phyloP scores from a whole-genome alignment of 2,888 invertebrate genomes.

The Ichneumoninae sp. region DNA sequence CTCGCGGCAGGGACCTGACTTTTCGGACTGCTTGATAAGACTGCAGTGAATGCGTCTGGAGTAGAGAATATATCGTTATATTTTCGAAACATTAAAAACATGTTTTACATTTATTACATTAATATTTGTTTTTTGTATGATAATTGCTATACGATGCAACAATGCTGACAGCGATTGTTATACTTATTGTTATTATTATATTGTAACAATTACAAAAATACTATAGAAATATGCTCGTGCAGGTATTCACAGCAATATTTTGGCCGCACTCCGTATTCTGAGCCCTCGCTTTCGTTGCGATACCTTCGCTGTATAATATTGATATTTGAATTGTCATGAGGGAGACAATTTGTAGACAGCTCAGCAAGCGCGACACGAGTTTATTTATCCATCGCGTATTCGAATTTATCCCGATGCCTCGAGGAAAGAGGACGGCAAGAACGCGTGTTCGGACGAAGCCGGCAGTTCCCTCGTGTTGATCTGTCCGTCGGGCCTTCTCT shows the following conservation, averaged over 20 bases:
- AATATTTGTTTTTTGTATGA: too few relatives aligned
- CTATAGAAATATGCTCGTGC: too few relatives aligned
- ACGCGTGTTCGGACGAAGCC: conserved; percentile 6
- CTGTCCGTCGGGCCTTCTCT: background rate
- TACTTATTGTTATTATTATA: too few relatives aligned
- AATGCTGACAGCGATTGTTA: too few relatives aligned
- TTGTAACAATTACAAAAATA: too few relatives aligned
- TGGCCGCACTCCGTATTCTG: too few relatives aligned
- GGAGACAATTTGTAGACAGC: background rate
- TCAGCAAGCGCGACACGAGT: background rate
- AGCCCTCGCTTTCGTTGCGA: background rate
- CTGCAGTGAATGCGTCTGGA: background rate
- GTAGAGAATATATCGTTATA: background rate
- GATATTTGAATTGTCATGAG: background rate
- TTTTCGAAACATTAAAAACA: background rate
- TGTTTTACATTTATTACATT: too few relatives aligned
- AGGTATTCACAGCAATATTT: too few relatives aligned
- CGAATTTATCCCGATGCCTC: background rate
- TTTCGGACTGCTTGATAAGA: background rate
- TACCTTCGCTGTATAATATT: background rate
- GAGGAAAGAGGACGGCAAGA: background rate
- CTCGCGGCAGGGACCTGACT: background rate
- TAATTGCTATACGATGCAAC: too few relatives aligned
- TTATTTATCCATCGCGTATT: background rate
- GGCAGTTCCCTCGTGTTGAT: background rate